Base-by-base conservation (phyloP, 2,797 vertebrate genomes). In the Florisuga fusca region DNA sequence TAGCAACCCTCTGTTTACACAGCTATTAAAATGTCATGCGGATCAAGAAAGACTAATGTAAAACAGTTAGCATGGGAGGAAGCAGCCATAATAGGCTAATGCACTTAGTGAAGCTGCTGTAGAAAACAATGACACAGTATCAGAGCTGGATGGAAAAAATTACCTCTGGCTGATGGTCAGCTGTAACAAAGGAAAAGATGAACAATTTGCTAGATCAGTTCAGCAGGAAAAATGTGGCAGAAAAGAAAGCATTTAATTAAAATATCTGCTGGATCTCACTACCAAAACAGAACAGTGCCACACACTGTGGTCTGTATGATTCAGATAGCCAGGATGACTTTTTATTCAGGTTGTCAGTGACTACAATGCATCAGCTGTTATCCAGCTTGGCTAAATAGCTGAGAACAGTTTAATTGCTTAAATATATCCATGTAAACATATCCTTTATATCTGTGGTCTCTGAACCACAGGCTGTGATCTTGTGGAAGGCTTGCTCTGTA, bases 1-100 rank as follows among this genome's bases (percentile, higher is more conserved):
- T 83, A 69, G 69, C 93, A 95, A 92, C 85, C 55, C 22, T 76
- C 50, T 96, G 68, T 97, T 96, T 95, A 84, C 55, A 84, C 36
- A 93, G 91, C 78, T 93, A 92, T 79, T 76, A 53, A 81, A 77
- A 76, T 69, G 58, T 78, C 82, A 68, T 23, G 90, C 83, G 57
- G 67, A 79, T 91, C 77, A 93, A 58, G 58, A 83, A 89, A 89
- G 75, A 86, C 38, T 84, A 79, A 95, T 91, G 45, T 79, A 79
- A 92, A 94, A 58, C 31, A 21, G 62, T 84, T 93, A 80, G 53
- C 58, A 57, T 11, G 25, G 76, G 83, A 91, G 87, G 87, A 96
- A 95, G 80, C 55, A 33, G 67, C 38, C 45, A 88, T 59, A n/a
- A 74, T 85, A 94, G 71, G 82, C 81, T 91, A 95, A 87, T 92